phyloP scores from a whole-genome alignment of 30 jellyfish, hydroid and myxozoan species.

The Calvadosia cruxmelitensis region DNA sequence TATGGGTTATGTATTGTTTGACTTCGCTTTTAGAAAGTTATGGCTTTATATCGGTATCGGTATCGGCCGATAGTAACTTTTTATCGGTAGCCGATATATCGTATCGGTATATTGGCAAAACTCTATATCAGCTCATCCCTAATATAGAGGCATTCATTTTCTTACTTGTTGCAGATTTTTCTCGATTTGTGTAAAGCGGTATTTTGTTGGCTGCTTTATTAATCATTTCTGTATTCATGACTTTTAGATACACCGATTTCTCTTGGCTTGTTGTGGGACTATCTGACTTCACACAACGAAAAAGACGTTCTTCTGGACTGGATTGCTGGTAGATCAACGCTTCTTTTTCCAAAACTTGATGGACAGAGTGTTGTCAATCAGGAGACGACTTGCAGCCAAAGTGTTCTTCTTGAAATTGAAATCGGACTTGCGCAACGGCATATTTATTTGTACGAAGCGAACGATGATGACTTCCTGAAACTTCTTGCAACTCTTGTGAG shows the following conservation, averaged over 20 bases:
- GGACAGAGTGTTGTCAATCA: not conserved
- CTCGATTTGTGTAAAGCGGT: too few species aligned
- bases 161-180: too few species aligned
- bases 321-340: not conserved
- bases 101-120: too few species aligned
- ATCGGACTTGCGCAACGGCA: not conserved
- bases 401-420: not conserved
- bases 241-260: not conserved
- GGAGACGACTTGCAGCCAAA: not conserved
- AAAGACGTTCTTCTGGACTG: not conserved
- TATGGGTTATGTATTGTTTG: too few species aligned
- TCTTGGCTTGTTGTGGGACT: not conserved
- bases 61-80: too few species aligned
- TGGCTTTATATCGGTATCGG: too few species aligned
- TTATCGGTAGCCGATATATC: too few species aligned
- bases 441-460: not conserved
- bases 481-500: not conserved
- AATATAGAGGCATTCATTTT: too few species aligned
- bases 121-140: too few species aligned
- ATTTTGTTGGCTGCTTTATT: too few species aligned
- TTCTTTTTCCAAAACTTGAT: not conserved
- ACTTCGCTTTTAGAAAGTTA: too few species aligned
- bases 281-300: not conserved
- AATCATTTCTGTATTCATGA: not conserved
- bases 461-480: not conserved